Conservation (phyloP, 2,888 invertebrate species). For the Arge pagana region DNA sequence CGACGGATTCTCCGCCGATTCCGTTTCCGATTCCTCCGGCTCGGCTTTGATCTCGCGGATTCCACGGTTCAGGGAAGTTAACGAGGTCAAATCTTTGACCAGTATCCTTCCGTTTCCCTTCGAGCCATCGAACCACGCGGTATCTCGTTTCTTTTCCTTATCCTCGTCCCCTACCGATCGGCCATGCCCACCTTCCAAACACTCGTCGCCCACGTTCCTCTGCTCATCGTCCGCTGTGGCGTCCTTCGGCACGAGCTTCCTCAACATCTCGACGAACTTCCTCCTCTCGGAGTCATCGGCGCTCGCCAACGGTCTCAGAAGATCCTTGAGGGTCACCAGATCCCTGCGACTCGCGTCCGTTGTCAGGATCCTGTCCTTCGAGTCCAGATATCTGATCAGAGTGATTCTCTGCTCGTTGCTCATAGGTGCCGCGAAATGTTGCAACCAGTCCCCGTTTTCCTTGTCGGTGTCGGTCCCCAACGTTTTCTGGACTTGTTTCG, state of each 20-base stretch:
- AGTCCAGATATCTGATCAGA: no score
- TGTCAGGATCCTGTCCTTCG: no score
- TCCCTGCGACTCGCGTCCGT: slow-evolving; percentile 3
- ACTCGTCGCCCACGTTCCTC: slow-evolving; percentile 1
- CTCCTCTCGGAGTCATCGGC: neutral
- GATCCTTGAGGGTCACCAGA: slow-evolving; percentile 7
- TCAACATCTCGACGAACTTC: neutral
- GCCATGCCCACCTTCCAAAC: neutral
- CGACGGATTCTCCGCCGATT: neutral
- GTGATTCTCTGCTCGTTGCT: no score
- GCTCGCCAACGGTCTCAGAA: neutral
- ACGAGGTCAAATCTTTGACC: neutral
- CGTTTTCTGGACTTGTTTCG: no score
- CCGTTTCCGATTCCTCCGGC: neutral
- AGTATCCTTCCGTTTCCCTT: neutral
- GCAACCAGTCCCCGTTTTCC: no score
- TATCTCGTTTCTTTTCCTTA: slow-evolving; percentile 1
- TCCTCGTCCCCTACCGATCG: slow-evolving; percentile 18
- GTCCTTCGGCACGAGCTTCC: neutral
- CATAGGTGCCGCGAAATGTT: no score
- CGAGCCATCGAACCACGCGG: neutral
- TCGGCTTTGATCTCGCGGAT: slow-evolving; percentile 3
- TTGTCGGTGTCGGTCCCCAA: no score
- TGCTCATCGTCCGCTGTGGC: neutral
- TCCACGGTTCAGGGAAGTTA: neutral